Conservation (phyloP, 1,140 invertebrate genomes). For the Drosophila mojavensis region DNA sequence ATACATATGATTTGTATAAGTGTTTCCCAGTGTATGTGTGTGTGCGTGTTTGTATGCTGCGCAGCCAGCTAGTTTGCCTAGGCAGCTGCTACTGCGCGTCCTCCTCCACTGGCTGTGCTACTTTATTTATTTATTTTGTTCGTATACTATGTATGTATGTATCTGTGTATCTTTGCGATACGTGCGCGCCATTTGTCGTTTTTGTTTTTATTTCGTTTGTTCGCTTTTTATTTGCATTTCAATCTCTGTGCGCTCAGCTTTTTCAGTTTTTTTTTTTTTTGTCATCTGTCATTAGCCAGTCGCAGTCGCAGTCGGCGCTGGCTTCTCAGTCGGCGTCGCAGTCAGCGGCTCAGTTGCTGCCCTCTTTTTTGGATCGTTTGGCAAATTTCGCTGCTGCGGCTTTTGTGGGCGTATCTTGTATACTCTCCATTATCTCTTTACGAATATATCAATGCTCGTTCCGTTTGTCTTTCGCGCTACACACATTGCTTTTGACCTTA, state of each 20-base stretch:
- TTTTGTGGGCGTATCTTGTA: slow-evolving; percentile 68
- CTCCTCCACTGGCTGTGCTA: slow-evolving; percentile 12
- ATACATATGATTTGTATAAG: slow-evolving; percentile 62
- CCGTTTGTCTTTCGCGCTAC: slow-evolving; percentile 26
- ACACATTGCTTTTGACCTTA: slow-evolving; percentile 67
- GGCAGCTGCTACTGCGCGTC: slow-evolving; percentile 26
- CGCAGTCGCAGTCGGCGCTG: slow-evolving; percentile 6
- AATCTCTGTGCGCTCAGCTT: slow-evolving; percentile 48
- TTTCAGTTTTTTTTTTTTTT: slow-evolving; percentile 43
- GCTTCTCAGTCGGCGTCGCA: slow-evolving; percentile 2
- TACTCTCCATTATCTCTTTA: slow-evolving; percentile 55
- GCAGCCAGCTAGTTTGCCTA: slow-evolving; percentile 44
- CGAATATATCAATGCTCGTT: slow-evolving; percentile 71
- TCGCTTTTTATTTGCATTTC: slow-evolving; percentile 55
- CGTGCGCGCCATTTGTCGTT: slow-evolving; percentile 64
- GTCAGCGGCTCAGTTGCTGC: slow-evolving; percentile 26
- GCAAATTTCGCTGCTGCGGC: slow-evolving; percentile 64
- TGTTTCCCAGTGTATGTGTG: slow-evolving; percentile 1
- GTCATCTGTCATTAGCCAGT: slow-evolving; percentile 52
- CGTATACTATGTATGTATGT: slow-evolving; percentile 1
- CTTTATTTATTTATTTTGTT: slow-evolving; percentile 25
- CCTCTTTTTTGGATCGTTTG: slow-evolving; percentile 62
- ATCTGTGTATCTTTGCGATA: slow-evolving; percentile 57
- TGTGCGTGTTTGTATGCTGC: slow-evolving; percentile 31
- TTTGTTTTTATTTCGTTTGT: slow-evolving; percentile 38